Base-by-base conservation (phyloP, 2,113 vertebrate species). In the Pteruthius melanotis region DNA sequence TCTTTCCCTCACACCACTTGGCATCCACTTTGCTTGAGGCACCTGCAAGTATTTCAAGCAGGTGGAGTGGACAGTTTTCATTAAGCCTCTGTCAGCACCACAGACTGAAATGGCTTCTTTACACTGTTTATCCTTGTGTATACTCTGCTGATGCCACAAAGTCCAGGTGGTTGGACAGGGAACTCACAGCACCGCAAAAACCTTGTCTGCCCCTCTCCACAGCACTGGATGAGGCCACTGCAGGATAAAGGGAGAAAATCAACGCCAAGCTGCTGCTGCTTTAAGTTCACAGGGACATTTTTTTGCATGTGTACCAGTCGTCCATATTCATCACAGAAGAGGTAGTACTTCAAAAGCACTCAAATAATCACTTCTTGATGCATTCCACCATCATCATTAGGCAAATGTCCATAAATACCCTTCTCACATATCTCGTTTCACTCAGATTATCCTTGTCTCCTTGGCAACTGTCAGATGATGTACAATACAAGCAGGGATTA, bases 401-500 rank as follows among this genome's bases (percentile, higher is more conserved):
- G 87, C 74, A 94, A 96, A 88, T 92, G 92, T 83, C 95, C 96
- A 94, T 96, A 95, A 95, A 97, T 97, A 97, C 87, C 94, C 71
- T 95, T 96, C 94, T 97, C 54, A 28, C 47, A 94, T 96, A 87
- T 94, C 92, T 95, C 92, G 79, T 94, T 87, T 94, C 87, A 66
- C 61, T 83, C 70, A 97, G 96, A 95, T 96, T 96, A 97, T 95
- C 75, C 71, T 74, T 52, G 92, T 89, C 93, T 96, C 96, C 96
- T 78, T 96, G 95, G 97, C 80, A 91, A 96, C 95, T 97, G 93
- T 90, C 94, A 95, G 92, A 96, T 91, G 96, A 97, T 79, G 60
- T 93, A 87, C 88, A 97, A 93, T 87, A 83, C 92, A 61, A 66
- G 80, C 53, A 78, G 95, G 94, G 92, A 96, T 97, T 97, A 95